A percentile compares a stretch with the other conserved stretches of the same genome.
Evolutionary conservation across 2,888 invertebrate genomes (phyloP).

Genomic region (Brachyopa scutellaris): DNA sequence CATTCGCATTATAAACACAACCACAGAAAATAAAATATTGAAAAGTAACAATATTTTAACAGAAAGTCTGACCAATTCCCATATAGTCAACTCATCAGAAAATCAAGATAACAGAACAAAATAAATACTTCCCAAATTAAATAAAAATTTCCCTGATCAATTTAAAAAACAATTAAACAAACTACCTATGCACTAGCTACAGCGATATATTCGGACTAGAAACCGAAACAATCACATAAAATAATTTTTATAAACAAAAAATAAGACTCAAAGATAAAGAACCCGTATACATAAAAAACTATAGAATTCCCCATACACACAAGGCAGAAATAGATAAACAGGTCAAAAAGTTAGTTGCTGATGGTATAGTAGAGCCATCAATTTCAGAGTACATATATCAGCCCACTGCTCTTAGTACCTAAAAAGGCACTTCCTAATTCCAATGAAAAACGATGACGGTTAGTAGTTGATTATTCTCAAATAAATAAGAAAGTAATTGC

Average conservation of each 20-base stretch:
- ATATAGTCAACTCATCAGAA: too few species aligned
- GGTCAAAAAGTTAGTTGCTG: not conserved
- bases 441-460: not conserved
- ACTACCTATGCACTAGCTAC: constrained; percentile 31
- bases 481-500: too few species aligned
- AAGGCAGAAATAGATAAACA: constrained; percentile 9
- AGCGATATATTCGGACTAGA: constrained; percentile 34
- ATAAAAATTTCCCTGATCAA: not conserved
- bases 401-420: too few species aligned
- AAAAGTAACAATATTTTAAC: too few species aligned
- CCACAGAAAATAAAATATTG: too few species aligned
- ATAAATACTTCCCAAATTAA: not conserved
- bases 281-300: too few species aligned
- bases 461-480: constrained; percentile 21
- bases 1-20: too few species aligned
- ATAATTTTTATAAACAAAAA: too few species aligned
- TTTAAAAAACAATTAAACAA: constrained; percentile 19
- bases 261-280: too few species aligned
- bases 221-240: constrained; percentile 28
- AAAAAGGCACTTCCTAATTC: not conserved
- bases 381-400: not conserved
- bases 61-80: too few species aligned
- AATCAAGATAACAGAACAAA: too few species aligned
- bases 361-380: constrained; percentile 5
- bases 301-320: too few species aligned